These are phyloP conservation scores for Stenchaetothrips biformis DNA, from an alignment of 2,888 invertebrate species.

Conservation along the genomic window DNA sequence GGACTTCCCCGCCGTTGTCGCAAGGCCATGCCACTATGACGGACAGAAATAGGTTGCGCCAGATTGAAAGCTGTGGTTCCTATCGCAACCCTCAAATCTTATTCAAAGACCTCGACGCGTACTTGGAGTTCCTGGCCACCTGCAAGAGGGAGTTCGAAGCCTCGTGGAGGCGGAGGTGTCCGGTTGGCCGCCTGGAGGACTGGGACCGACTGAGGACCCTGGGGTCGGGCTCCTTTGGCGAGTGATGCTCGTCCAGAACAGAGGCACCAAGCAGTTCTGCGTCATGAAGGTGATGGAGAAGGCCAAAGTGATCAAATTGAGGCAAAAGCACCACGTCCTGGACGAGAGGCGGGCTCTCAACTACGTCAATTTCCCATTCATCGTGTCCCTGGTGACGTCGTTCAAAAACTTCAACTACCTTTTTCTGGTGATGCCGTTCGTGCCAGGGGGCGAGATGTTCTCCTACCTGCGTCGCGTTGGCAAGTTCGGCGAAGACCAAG, in stretches of 20 bases:
- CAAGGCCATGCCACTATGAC: no score
- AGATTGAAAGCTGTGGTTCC: neutral
- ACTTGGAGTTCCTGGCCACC: neutral
- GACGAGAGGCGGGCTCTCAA: constrained; percentile 81
- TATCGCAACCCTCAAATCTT: neutral
- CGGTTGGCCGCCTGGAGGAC: constrained; percentile 51
- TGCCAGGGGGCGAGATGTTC: constrained; percentile 85
- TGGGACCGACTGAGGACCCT: constrained; percentile 56
- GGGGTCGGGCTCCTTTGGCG: constrained; percentile 59
- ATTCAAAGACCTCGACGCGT: neutral
- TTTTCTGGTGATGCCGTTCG: constrained; percentile 79
- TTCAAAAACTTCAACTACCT: constrained; percentile 82
- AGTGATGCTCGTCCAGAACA: constrained; percentile 57
- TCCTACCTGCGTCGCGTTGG: constrained; percentile 62
- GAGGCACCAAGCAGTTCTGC: constrained; percentile 49
- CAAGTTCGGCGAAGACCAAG: constrained; percentile 57
- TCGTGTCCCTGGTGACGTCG: constrained; percentile 78
- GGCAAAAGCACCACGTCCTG: constrained; percentile 56
- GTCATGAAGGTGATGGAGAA: constrained; percentile 61
- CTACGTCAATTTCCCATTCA: constrained; percentile 81
- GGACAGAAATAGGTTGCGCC: neutral
- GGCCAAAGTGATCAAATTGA: constrained; percentile 58
- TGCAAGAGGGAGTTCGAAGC: neutral
- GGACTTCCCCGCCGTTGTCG: no score
- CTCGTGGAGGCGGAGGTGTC: neutral